Conservation (phyloP, 2,888 invertebrate species). For the Drosophila incognita region DNA sequence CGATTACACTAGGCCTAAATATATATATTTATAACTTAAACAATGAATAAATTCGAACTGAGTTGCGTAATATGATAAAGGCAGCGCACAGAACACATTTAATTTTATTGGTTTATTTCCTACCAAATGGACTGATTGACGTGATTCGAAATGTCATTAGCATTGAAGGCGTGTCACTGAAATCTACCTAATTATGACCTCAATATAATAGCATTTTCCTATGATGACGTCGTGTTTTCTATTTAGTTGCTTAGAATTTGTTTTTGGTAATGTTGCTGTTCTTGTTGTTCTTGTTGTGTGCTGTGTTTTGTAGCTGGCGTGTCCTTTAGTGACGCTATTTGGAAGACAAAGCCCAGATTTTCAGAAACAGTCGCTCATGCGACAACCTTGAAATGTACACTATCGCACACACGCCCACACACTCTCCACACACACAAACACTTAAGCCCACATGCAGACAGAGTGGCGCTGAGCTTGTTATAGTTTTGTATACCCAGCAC, state of each 20-base stretch:
- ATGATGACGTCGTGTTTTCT: constrained; percentile 38
- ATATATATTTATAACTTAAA: background rate
- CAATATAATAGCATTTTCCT: constrained; percentile 12
- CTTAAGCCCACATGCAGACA: constrained; percentile 21
- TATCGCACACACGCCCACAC: constrained; percentile 11
- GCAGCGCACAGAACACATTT: background rate
- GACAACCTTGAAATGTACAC: constrained; percentile 47
- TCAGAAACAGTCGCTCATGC: constrained; percentile 37
- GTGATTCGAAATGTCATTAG: constrained; percentile 22
- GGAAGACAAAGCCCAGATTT: constrained; percentile 68
- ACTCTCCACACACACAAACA: constrained; percentile 8
- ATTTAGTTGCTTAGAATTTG: constrained; percentile 11
- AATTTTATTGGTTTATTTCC: constrained; percentile 4
- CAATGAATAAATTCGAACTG: background rate
- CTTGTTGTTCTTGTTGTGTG: background rate
- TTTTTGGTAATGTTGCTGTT: background rate
- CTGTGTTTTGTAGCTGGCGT: constrained; percentile 31
- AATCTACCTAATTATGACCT: constrained; percentile 36
- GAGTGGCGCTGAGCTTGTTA: constrained; percentile 43
- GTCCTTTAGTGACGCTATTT: constrained; percentile 54
- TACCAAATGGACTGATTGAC: constrained; percentile 4
- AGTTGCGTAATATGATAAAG: background rate
- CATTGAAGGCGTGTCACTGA: constrained; percentile 20
- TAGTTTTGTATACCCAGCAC: constrained; percentile 41
- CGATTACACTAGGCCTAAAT: background rate